Conservation (phyloP, 2,888 invertebrate genomes). For the Noctuana brunneofusca region DNA sequence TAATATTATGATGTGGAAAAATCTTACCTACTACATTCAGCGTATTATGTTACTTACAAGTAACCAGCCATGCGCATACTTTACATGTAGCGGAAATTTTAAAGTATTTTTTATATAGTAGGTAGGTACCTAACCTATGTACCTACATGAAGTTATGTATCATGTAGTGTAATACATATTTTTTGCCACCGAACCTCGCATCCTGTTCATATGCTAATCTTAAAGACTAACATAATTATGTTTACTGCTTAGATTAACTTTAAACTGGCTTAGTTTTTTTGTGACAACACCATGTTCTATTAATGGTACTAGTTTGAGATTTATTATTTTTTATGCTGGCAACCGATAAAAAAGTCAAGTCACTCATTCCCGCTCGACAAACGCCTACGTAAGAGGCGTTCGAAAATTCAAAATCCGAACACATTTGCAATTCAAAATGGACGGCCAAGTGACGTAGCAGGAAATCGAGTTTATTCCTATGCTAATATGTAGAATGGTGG, state of each 20-base stretch:
- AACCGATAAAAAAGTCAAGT: slow-evolving; percentile 43
- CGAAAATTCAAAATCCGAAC: slow-evolving; percentile 68
- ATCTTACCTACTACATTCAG: too few species aligned
- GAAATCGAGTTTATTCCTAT: slow-evolving; percentile 59
- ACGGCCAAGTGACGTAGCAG: slow-evolving; percentile 68
- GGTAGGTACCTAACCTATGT: slow-evolving; percentile 22
- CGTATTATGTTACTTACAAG: too few species aligned
- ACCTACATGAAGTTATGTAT: slow-evolving; percentile 19
- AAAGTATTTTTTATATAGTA: not conserved
- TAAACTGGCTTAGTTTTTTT: slow-evolving; percentile 25
- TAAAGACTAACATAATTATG: slow-evolving; percentile 20
- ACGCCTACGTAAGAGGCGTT: slow-evolving; percentile 65
- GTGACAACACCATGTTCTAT: slow-evolving; percentile 13
- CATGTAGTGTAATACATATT: slow-evolving; percentile 11
- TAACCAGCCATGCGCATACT: too few species aligned
- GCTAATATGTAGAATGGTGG: slow-evolving; percentile 42
- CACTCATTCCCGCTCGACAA: slow-evolving; percentile 46
- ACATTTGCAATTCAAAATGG: slow-evolving; percentile 67
- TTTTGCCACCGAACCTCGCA: slow-evolving; percentile 16
- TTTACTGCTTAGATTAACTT: slow-evolving; percentile 13
- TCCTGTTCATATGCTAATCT: slow-evolving; percentile 30
- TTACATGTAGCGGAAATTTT: not conserved
- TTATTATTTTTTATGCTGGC: slow-evolving; percentile 35
- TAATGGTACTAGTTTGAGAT: slow-evolving; percentile 19
- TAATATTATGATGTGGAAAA: too few species aligned